Base-by-base conservation (phyloP, 1,140 invertebrate species). In the Spodoptera litura region DNA sequence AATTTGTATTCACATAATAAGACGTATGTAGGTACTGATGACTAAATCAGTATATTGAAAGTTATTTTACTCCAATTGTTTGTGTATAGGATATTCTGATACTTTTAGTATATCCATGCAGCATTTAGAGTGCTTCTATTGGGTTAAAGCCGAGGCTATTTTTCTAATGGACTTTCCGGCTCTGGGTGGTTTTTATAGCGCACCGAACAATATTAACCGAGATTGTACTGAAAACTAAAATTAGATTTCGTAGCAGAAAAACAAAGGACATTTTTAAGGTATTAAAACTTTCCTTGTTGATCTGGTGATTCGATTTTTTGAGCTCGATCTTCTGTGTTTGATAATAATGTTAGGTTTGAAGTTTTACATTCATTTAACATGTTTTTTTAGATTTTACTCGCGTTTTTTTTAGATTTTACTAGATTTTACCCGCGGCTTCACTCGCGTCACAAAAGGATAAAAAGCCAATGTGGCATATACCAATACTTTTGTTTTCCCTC, bases 121-220 rank as follows among this genome's bases (percentile, higher is more conserved):
- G 44, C 38, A 20, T 64, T 20, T 64, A 64, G 61, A 64, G 61
- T 49, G 61, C 15, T 64, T n/a, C 61, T 49, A 64, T 64, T 64
- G 61, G 61, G 61, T 49, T 64, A 64, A 64, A 64, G 61, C 61
- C 38, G 61, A 15, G 38, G 38, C 61, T 64, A 64, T 64, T 64
- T 64, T 64, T 64, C 38, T 64, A 64, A 64, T 64, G 61, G 38
- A 64, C 35, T 64, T 64, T 64, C 61, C 61, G 38, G 61, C 61
- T 64, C 38, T 64, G 38, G 61, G 44, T 64, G 15, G 61, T 64
- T 64, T 64, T 64, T 64, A 64, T 64, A 64, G 61, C 20, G 38
- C 38, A 64, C 61, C 61, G 61, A 64, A 64, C 61, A 64, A 64
- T 64, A 64, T 64, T 64, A 49, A 64, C 61, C 44, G 61, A 49